Conservation (phyloP, 2,888 invertebrate species). For the Nebria salina region DNA sequence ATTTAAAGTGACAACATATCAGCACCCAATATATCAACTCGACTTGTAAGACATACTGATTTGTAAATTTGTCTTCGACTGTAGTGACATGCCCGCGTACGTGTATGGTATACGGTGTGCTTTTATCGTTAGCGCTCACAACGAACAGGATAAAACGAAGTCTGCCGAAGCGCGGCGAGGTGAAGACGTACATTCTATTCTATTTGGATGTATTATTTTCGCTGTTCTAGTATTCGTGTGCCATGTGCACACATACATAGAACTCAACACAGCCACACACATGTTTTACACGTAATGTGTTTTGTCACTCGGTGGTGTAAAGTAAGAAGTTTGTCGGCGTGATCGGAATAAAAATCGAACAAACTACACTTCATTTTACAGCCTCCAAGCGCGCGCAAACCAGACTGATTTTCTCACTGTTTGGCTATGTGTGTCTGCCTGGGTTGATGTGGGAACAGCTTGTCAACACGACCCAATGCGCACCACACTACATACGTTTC, state of each 20-base stretch:
- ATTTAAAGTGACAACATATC: background rate
- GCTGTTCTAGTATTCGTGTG: background rate
- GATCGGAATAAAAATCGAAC: slow-evolving; percentile 37
- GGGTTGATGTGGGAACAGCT: slow-evolving; percentile 28
- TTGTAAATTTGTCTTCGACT: slow-evolving; percentile 16
- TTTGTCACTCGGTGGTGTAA: slow-evolving; percentile 46
- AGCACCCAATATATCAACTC: background rate
- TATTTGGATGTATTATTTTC: slow-evolving; percentile 35
- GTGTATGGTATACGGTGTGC: background rate
- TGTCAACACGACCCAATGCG: slow-evolving; percentile 28
- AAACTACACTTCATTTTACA: slow-evolving; percentile 34
- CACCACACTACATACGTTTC: slow-evolving; percentile 10
- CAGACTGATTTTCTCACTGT: background rate
- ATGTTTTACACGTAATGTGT: slow-evolving; percentile 45
- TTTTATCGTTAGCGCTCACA: background rate
- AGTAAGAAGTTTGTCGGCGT: slow-evolving; percentile 45
- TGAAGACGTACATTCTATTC: slow-evolving; percentile 23
- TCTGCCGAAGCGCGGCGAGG: slow-evolving; percentile 17
- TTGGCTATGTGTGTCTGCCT: background rate
- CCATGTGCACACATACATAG: background rate
- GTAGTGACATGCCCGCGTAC: slow-evolving; percentile 5
- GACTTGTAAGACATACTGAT: background rate
- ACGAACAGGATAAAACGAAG: slow-evolving; percentile 16
- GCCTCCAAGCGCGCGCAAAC: background rate
- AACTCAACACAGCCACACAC: background rate